Evolutionary conservation across 2,113 vertebrate species (phyloP), one percentile per base, ranked within the genome.

Genomic region (Myiozetetes cayanensis): DNA sequence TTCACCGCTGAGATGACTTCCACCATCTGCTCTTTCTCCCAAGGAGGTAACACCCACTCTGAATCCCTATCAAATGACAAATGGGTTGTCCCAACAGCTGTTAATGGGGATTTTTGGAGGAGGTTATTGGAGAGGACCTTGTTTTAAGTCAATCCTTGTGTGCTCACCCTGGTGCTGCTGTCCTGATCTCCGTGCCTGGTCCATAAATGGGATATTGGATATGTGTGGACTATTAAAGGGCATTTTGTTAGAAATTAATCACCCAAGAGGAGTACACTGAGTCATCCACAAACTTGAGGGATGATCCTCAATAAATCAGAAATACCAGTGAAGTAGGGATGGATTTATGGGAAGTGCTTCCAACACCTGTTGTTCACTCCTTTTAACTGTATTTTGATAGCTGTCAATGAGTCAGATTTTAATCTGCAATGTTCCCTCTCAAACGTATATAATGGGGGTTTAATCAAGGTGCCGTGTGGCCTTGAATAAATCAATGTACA

Each of bases 371-470:
- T 78, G 68, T 39, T 93, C 65, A 8, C 30, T 67, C 73, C 39
- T 93, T 94, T 78, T 55, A 55, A 44, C 18, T 35, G 2, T 47
- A 37, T 89, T 94, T 94, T 87, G 61, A 28, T 78, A 53, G 16
- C 70, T 89, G 62, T 85, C 62, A 79, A 4, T n/a, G 81, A 90
- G 62, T 87, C 58, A 72, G 74, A 49, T 94, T 85, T 94, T 94
- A 79, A 85, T 96, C 87, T 77, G 4, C 81, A 89, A 33, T 59
- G 56, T 87, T 94, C 89, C 61, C 65, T 89, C 78, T 52, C 47
- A 47, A 94, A 81, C 56, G 25, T 68, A 35, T 23, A 28, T 66
- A 75, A 79, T 49, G 47, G 44, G 21, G 71, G 41, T 95, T 85
- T 79, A 76, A 91, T 93, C 62, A 68, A 61, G 92, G 33, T 61